These are phyloP conservation scores for Pachyuromys duprasi DNA, from an alignment of 2,797 vertebrate genomes.

Conservation along the genomic window DNA sequence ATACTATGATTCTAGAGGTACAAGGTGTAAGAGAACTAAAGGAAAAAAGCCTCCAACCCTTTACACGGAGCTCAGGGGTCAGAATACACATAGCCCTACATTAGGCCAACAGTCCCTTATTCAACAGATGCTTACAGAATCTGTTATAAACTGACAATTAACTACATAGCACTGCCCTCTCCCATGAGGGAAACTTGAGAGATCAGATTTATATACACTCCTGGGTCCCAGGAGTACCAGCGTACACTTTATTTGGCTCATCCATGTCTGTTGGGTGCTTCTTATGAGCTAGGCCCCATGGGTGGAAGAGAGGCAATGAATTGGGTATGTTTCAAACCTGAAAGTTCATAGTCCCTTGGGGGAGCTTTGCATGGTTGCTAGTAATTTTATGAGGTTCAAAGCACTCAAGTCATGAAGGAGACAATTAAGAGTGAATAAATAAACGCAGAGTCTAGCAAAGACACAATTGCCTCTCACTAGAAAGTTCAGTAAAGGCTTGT, in stretches of 20 bases:
- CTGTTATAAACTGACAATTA: conserved; percentile 28
- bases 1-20: neutral
- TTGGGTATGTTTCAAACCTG: conserved; percentile 32
- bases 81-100: conserved; percentile 23
- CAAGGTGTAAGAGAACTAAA: neutral
- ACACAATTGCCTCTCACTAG: neutral
- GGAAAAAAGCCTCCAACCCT: neutral
- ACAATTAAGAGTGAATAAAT: neutral
- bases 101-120: conserved; percentile 13
- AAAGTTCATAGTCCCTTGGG: neutral
- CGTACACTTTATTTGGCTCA: neutral
- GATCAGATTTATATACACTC: neutral
- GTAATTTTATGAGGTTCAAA: neutral
- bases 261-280: neutral
- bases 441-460: neutral
- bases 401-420: neutral
- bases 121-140: neutral
- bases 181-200: neutral
- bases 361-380: neutral
- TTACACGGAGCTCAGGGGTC: neutral
- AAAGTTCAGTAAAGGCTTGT: neutral
- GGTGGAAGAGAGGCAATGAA: conserved; percentile 2
- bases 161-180: neutral
- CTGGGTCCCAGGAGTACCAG: neutral
- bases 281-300: neutral